Evolutionary conservation across 2,888 invertebrate species (phyloP).

Genomic region (Lithosia quadra): DNA sequence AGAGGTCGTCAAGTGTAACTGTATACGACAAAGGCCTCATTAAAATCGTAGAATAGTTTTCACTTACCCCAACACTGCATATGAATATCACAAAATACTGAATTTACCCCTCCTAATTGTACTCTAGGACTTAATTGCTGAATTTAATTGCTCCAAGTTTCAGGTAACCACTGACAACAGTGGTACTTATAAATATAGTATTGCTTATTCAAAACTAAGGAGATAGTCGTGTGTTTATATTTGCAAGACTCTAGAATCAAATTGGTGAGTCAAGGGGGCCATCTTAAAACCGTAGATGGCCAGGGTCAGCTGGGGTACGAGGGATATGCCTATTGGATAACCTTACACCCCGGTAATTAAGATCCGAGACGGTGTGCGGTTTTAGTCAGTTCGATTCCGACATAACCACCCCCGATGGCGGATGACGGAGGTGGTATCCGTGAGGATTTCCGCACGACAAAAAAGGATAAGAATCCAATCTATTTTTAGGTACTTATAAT

Average conservation of each 20-base stretch:
- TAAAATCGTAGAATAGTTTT: constrained; percentile 38
- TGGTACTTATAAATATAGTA: not conserved
- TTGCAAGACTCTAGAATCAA: not conserved
- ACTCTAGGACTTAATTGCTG: constrained; percentile 21
- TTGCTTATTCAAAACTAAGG: not conserved
- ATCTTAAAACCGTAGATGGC: no score
- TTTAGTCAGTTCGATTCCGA: no score
- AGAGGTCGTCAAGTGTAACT: constrained; percentile 18
- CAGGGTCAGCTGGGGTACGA: no score
- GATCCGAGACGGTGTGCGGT: no score
- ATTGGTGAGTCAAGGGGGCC: not conserved
- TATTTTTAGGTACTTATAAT: no score
- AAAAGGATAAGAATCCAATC: no score
- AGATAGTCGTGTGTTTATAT: not conserved
- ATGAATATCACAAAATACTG: constrained; percentile 12
- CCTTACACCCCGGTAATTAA: no score
- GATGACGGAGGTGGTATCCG: no score
- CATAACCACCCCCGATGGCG: no score
- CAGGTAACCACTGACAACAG: not conserved
- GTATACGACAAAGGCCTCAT: constrained; percentile 29
- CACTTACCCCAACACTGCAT: not conserved
- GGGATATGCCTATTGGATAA: no score
- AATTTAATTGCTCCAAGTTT: constrained; percentile 24
- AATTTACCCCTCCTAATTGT: constrained; percentile 21
- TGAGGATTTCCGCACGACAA: no score